Evolutionary conservation across 1,140 invertebrate genomes (phyloP).

Genomic region (Plutomurus gul): DNA sequence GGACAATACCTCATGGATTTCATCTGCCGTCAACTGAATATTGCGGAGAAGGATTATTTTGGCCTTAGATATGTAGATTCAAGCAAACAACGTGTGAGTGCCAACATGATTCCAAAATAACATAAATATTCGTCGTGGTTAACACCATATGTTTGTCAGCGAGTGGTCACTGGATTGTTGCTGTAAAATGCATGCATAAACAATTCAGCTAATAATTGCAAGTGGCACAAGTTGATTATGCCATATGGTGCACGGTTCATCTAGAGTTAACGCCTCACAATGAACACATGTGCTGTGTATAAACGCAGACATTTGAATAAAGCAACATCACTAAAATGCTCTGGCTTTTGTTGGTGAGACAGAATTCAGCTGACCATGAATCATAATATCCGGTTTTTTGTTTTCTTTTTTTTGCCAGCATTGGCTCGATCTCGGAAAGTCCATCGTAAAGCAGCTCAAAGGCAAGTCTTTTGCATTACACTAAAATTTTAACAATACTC

Average conservation of each 20-base stretch:
- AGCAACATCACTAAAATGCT: neutral
- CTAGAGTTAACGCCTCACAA: no score
- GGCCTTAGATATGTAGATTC: constrained; percentile 92
- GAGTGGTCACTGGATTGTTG: no score
- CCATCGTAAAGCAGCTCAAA: constrained; percentile 93
- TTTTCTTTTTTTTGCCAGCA: constrained; percentile 72
- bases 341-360: neutral
- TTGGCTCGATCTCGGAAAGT: constrained; percentile 92
- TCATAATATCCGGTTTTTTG: constrained; percentile 42
- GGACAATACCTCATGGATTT: constrained; percentile 91
- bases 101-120: neutral
- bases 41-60: constrained; percentile 96
- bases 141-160: neutral
- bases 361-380: neutral
- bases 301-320: no score
- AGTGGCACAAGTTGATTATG: no score
- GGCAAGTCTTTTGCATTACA: constrained; percentile 68
- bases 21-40: constrained; percentile 89
- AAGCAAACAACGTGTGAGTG: constrained; percentile 84
- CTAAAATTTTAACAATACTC: neutral
- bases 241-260: no score
- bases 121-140: neutral
- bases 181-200: no score
- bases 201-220: no score
- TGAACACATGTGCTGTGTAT: no score